Base-by-base conservation (phyloP, 2,797 vertebrate genomes). In the Spinus olivaceus region DNA sequence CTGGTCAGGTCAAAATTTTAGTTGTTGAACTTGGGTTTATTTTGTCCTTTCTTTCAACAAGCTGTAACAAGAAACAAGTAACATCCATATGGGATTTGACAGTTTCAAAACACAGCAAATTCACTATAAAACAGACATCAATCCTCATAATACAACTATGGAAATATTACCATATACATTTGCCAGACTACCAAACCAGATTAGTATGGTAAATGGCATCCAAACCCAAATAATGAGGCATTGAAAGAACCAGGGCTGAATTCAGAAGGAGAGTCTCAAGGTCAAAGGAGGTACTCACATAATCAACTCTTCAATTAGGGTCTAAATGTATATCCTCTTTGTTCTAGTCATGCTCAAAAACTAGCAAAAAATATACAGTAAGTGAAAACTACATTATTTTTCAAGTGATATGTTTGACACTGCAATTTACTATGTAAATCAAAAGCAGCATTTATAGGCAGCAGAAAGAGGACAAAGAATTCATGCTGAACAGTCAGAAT, bases 361-460 rank as follows among this genome's bases (percentile, higher is more conserved):
- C 70, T 64, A 92, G 63, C 56, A 69, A 72, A 88, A 94, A 86
- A 91, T 44, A 90, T 8, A 86, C 10, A 79, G 47, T 49, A 76
- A 94, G 70, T 83, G 61, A 94, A 95, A 95, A 89, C 35, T 54
- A 54, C 44, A 86, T 72, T 60, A 77, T 80, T 96, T 85, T 82
- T 46, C 73, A 93, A 83, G 33, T 66, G 44, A 88, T 79, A 30
- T 39, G 47, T 47, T 76, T 91, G 79, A 92, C 82, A 86, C 56
- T 51, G 72, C 54, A 90, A 89, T 79, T 92, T 81, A 63, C 76
- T 72, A 50, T 33, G 86, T n/a, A 92, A 93, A 89, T 93, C 32
- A 86, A 89, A 96, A 74, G 23, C 1, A 6, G 83, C 70, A 78
- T 59, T 94, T 90, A 86, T 5, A 94, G 50, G 87, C 86, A 93